Evolutionary conservation across 1,140 invertebrate species (phyloP).

Genomic region (Eurosta solidaginis): DNA sequence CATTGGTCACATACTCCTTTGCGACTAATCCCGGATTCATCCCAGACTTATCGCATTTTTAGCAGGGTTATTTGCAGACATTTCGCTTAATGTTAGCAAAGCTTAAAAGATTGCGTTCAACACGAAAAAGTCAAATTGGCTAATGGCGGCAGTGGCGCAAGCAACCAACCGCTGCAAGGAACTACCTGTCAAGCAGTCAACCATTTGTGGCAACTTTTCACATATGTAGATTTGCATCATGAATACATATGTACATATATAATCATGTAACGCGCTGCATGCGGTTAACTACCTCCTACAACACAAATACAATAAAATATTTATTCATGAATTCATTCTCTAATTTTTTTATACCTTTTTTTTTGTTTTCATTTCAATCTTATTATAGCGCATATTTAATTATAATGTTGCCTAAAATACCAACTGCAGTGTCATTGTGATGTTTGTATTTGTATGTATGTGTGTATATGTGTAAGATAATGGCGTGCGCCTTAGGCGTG

Average conservation of each 20-base stretch:
- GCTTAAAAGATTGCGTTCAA: neutral
- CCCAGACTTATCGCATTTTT: too few relatives aligned
- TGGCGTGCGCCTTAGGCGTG: conserved; percentile 10
- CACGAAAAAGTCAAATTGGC: neutral
- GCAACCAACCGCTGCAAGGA: neutral
- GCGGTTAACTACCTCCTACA: neutral
- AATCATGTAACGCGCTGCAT: neutral
- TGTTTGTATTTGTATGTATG: too few relatives aligned
- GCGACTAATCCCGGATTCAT: too few relatives aligned
- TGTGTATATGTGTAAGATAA: too few relatives aligned
- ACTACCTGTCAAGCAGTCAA: neutral
- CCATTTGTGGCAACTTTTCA: conserved; percentile 2
- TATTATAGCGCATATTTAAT: neutral
- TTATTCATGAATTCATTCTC: conserved; percentile 1
- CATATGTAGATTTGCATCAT: conserved; percentile 15
- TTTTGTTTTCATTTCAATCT: neutral
- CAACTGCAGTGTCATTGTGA: conserved; percentile 13
- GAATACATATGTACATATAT: neutral
- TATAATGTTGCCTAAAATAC: neutral
- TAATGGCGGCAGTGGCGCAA: neutral
- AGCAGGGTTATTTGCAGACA: too few relatives aligned
- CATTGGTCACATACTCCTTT: too few relatives aligned
- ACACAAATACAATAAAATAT: neutral
- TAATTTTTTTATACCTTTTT: neutral
- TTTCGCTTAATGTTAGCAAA: neutral